Conservation (phyloP, 2,888 invertebrate genomes). For the Phyllotreta cruciferae region DNA sequence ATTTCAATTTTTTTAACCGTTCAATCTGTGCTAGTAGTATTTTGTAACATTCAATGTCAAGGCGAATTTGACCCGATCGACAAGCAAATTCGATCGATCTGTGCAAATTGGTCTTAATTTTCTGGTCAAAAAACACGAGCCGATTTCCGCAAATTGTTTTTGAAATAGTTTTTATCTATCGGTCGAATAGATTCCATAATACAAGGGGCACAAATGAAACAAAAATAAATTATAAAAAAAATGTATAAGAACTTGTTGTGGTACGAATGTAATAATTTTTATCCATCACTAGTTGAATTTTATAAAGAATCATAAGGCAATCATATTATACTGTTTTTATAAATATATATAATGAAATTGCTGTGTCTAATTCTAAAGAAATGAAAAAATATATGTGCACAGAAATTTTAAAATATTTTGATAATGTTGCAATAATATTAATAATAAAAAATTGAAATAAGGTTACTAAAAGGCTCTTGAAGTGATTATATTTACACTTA, state of each 20-base stretch:
- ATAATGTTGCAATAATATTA: constrained; percentile 59
- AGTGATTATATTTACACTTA: constrained; percentile 9
- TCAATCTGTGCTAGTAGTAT: constrained; percentile 26
- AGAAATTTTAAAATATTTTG: constrained; percentile 59
- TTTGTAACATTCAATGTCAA: constrained; percentile 11
- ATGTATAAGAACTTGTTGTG: constrained; percentile 56
- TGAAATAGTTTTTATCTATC: constrained; percentile 12
- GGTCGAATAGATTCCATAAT: constrained; percentile 52
- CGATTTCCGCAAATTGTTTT: constrained; percentile 5
- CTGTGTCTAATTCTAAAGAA: constrained; percentile 60
- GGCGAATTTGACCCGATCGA: constrained; percentile 1
- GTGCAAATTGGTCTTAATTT: constrained; percentile 4
- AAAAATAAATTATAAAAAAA: constrained; percentile 53
- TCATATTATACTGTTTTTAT: constrained; percentile 58
- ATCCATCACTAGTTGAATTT: constrained; percentile 51
- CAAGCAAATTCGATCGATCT: not conserved
- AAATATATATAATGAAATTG: constrained; percentile 49
- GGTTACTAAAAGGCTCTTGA: constrained; percentile 35
- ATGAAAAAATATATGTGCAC: constrained; percentile 55
- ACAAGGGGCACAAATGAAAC: constrained; percentile 59
- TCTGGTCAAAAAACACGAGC: not conserved
- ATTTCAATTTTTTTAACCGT: constrained; percentile 42
- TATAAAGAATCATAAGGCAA: constrained; percentile 54
- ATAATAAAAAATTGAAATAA: constrained; percentile 44
- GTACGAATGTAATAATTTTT: constrained; percentile 52